These are phyloP conservation scores for Sesia bembeciformis DNA, from an alignment of 2,888 invertebrate genomes.

Conservation along the genomic window DNA sequence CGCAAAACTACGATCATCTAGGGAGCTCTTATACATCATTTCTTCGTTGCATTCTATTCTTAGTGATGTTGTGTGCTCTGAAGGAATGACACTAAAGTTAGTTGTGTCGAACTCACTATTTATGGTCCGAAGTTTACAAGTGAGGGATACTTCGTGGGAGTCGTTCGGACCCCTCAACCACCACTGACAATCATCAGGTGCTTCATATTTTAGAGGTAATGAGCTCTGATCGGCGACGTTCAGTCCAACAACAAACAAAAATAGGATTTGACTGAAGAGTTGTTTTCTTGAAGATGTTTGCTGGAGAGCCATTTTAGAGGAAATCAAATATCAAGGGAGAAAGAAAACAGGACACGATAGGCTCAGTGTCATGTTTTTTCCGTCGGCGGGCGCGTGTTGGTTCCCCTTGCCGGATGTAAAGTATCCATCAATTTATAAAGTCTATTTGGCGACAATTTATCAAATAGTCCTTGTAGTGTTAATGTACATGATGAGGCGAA, in stretches of 20 bases:
- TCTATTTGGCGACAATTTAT: slow-evolving; percentile 47
- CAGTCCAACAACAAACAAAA: slow-evolving; percentile 59
- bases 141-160: slow-evolving; percentile 82
- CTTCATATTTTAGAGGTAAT: slow-evolving; percentile 78
- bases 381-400: slow-evolving; percentile 61
- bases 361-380: slow-evolving; percentile 73
- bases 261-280: slow-evolving; percentile 48
- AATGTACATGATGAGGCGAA: slow-evolving; percentile 36
- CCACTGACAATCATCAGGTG: slow-evolving; percentile 91
- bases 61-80: slow-evolving; percentile 86
- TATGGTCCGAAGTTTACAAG: slow-evolving; percentile 86
- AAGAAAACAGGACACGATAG: slow-evolving; percentile 62
- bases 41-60: slow-evolving; percentile 87
- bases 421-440: slow-evolving; percentile 69
- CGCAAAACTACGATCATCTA: slow-evolving; percentile 84
- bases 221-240: slow-evolving; percentile 67
- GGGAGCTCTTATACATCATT: slow-evolving; percentile 84
- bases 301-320: slow-evolving; percentile 55
- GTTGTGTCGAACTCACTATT: slow-evolving; percentile 92
- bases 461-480: slow-evolving; percentile 42
- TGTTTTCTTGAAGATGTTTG: slow-evolving; percentile 42
- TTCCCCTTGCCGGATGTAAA: slow-evolving; percentile 65
- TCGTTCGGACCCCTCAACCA: slow-evolving; percentile 77
- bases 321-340: slow-evolving; percentile 69
- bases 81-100: slow-evolving; percentile 89